phyloP scores from a whole-genome alignment of 2,888 invertebrate species.

The Nephrotoma flavescens region DNA sequence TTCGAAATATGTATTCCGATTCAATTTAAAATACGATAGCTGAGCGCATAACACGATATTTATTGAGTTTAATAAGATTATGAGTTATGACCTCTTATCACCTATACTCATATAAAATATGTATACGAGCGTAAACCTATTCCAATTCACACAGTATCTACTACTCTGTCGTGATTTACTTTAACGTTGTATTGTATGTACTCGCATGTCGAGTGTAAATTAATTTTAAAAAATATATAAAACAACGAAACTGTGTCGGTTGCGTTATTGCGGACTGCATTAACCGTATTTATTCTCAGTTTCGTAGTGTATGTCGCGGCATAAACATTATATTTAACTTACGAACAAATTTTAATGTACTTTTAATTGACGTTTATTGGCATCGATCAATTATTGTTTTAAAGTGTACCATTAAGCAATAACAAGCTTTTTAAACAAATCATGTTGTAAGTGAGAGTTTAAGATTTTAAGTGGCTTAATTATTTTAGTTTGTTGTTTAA shows the following conservation, averaged over 20 bases:
- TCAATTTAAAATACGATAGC: not conserved
- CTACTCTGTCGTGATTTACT: not conserved
- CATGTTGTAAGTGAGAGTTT: no score
- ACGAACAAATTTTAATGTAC: not conserved
- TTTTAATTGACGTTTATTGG: no score
- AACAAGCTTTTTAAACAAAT: no score
- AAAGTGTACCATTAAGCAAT: no score
- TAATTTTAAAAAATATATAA: not conserved
- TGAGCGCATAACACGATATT: not conserved
- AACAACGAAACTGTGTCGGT: not conserved
- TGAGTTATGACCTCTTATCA: not conserved
- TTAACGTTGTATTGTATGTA: not conserved
- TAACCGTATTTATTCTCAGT: not conserved
- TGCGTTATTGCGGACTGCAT: no score
- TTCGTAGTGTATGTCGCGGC: not conserved
- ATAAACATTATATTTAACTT: not conserved
- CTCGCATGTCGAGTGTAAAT: not conserved
- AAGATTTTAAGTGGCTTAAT: not conserved
- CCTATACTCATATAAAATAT: not conserved
- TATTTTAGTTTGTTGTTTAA: not conserved
- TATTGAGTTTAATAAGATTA: not conserved
- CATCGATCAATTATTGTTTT: no score
- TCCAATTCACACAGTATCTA: not conserved
- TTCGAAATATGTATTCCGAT: not conserved
- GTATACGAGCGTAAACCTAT: not conserved